phyloP scores from a whole-genome alignment of 2,113 vertebrate species.

The Picathartes gymnocephalus region DNA sequence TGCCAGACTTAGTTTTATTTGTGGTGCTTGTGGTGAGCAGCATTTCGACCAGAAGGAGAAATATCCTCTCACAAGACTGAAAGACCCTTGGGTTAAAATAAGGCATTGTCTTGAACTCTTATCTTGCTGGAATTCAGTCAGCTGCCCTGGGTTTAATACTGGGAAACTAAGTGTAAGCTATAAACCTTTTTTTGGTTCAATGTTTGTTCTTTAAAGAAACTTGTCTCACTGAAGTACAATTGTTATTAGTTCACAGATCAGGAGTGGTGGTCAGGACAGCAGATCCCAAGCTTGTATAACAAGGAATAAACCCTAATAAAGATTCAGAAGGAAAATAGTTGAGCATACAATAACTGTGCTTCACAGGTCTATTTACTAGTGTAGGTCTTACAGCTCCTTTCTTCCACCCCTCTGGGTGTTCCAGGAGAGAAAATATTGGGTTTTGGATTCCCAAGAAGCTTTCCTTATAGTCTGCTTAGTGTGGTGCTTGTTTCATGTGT shows the following conservation, averaged over 20 bases:
- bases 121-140: neutral
- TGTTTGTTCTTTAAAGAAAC: neutral
- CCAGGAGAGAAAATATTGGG: neutral
- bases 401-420: neutral
- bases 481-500: neutral
- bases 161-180: neutral
- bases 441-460: neutral
- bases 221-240: neutral
- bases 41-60: neutral
- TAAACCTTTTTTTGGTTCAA: neutral
- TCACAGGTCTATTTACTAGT: neutral
- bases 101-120: neutral
- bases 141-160: neutral
- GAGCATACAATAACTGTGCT: neutral
- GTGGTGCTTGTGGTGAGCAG: neutral
- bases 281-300: neutral
- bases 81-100: neutral
- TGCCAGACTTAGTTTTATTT: neutral
- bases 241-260: neutral
- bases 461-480: neutral
- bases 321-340: neutral
- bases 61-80: neutral
- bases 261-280: neutral
- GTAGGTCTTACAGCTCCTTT: neutral
- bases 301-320: neutral